Evolutionary conservation across 2,888 invertebrate species (phyloP), one percentile per base, ranked within the genome.

Genomic region (Mimachlamys varia): DNA sequence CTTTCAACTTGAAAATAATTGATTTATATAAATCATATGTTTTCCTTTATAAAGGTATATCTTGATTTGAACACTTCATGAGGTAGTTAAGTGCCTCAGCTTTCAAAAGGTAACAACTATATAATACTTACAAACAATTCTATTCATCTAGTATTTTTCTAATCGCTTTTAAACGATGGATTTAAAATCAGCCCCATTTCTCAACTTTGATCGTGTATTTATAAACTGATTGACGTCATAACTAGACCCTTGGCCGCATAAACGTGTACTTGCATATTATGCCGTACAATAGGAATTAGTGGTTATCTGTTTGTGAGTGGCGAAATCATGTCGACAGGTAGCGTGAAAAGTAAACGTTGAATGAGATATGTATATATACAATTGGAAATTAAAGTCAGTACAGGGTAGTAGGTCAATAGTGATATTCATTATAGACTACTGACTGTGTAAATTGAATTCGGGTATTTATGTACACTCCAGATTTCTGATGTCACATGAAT

Each of bases 221-320:
- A 76, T 76, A 76, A 33, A 76, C 76, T 76, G 76, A 76, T 76
- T 76, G 76, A 76, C 76, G 76, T 76, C 76, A 76, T 76, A 76
- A 76, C 27, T 33, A 33, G 76, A 33, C 33, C 76, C 76, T 76
- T 33, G 33, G 33, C 76, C 76, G n/a, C 27, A 33, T 76, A 76
- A 76, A 76, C 17, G 76, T 76, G 76, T 76, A 76, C 33, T 76
- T 76, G 13, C 76, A 76, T 76, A 76, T 33, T n/a, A 33, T 27
- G 33, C 22, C 27, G 33, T 33, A 76, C 76, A 76, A 76, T 76
- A 33, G 76, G 76, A 76, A 76, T 76, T 76, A 76, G 76, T 27
- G 33, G 76, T 27, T 76, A 76, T 76, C 76, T 76, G 27, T 76
- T 76, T 76, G 76, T 76, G 33, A 33, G 76, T 33, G 76, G 27